Conservation (phyloP, 2,888 invertebrate species). For the Pyrrhia umbra region DNA sequence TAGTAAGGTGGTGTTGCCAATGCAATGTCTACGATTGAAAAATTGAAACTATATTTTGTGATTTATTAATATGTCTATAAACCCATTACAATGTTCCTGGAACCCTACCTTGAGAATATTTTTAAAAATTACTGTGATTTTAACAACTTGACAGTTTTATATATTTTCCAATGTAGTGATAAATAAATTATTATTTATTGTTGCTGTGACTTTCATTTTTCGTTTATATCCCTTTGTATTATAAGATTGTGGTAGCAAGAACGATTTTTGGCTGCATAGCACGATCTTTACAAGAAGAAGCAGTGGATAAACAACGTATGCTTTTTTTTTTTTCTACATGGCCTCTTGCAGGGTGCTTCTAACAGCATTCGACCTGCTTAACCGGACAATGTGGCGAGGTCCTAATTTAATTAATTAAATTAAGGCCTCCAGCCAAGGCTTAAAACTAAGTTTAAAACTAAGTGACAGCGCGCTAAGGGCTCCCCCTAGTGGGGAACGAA, state of each 20-base stretch:
- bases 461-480: too few species aligned
- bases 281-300: too few species aligned
- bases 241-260: background rate
- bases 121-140: too few species aligned
- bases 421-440: too few species aligned
- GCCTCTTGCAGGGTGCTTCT: too few species aligned
- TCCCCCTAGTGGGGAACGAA: too few species aligned
- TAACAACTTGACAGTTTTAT: slow-evolving; percentile 69
- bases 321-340: too few species aligned
- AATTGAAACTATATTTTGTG: background rate
- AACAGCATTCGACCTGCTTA: too few species aligned
- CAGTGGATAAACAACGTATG: too few species aligned
- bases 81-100: slow-evolving; percentile 23
- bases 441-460: too few species aligned
- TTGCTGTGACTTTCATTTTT: slow-evolving; percentile 62
- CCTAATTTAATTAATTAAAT: too few species aligned
- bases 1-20: slow-evolving; percentile 9
- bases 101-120: slow-evolving; percentile 15
- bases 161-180: slow-evolving; percentile 69
- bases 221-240: background rate
- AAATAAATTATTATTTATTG: slow-evolving; percentile 75
- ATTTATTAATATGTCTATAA: background rate
- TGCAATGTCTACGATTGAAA: background rate
- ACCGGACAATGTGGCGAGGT: too few species aligned
- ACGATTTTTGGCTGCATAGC: background rate